Conservation (phyloP, 2,113 vertebrate species). For the Chinchilla lanigera region DNA sequence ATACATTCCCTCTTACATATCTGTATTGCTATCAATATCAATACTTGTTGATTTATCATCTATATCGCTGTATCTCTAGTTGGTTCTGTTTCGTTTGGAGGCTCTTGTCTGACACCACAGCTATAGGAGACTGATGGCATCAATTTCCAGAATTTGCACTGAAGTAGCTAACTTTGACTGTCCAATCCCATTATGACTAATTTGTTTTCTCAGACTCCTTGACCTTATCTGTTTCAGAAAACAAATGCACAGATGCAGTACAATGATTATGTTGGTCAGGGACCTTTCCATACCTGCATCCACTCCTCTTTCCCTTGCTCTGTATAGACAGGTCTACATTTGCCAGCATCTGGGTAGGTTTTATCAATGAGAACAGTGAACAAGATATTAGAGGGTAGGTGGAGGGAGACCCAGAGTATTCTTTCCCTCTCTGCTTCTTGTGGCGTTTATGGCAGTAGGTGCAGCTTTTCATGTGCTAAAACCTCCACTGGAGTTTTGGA, state of each 20-base stretch:
- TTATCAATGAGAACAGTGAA: not conserved
- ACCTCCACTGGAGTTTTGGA: not conserved
- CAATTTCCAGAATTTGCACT: not conserved
- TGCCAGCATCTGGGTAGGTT: not conserved
- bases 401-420: not conserved
- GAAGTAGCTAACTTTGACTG: not conserved
- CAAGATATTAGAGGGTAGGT: not conserved
- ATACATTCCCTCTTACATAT: not conserved
- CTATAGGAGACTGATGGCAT: not conserved
- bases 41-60: not conserved
- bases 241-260: not conserved
- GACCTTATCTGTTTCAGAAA: not conserved
- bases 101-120: not conserved
- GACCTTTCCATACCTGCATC: not conserved
- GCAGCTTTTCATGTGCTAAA: not conserved
- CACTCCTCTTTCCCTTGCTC: not conserved
- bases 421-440: not conserved
- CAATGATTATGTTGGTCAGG: not conserved
- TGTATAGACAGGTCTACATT: not conserved
- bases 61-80: not conserved
- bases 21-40: not conserved
- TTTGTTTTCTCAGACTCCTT: not conserved
- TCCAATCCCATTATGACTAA: not conserved
- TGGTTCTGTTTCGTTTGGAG: not conserved
- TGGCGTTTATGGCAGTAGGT: not conserved